Percentiles rank a stretch among this genome's conserved stretches.
These are phyloP conservation scores for Endomychus coccineus DNA, from an alignment of 2,888 invertebrate genomes.

Conservation along the genomic window DNA sequence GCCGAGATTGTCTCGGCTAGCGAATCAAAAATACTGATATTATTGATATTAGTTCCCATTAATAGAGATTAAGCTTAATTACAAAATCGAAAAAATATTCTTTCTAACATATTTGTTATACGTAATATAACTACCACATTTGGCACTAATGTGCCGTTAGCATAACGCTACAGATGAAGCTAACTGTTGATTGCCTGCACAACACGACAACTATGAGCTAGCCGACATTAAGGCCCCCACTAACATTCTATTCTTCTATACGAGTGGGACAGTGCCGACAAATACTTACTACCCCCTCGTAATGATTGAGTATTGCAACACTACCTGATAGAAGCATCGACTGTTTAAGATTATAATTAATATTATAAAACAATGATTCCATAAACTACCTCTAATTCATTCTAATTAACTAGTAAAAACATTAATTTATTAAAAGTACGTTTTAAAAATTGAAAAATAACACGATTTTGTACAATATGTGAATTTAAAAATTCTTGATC, in stretches of 20 bases:
- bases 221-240: conserved; percentile 44
- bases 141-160: too few relatives aligned
- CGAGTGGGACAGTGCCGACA: conserved; percentile 18
- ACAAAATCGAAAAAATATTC: too few relatives aligned
- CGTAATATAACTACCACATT: too few relatives aligned
- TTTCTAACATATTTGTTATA: too few relatives aligned
- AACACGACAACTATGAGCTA: conserved; percentile 44
- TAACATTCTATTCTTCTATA: conserved; percentile 35
- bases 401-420: conserved; percentile 8
- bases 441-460: conserved; percentile 17
- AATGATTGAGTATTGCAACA: conserved; percentile 29
- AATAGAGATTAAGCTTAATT: too few relatives aligned
- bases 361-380: too few relatives aligned
- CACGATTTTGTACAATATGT: conserved; percentile 22
- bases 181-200: conserved; percentile 43
- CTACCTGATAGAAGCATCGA: conserved; percentile 30
- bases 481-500: conserved; percentile 28
- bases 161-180: conserved; percentile 35
- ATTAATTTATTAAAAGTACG: conserved; percentile 16
- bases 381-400: conserved; percentile 7
- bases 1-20: too few relatives aligned
- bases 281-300: conserved; percentile 26
- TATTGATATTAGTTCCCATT: too few relatives aligned
- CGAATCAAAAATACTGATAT: too few relatives aligned
- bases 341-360: conserved; percentile 4